phyloP scores from a whole-genome alignment of 2,113 vertebrate genomes.

The Embiotoca jacksoni region DNA sequence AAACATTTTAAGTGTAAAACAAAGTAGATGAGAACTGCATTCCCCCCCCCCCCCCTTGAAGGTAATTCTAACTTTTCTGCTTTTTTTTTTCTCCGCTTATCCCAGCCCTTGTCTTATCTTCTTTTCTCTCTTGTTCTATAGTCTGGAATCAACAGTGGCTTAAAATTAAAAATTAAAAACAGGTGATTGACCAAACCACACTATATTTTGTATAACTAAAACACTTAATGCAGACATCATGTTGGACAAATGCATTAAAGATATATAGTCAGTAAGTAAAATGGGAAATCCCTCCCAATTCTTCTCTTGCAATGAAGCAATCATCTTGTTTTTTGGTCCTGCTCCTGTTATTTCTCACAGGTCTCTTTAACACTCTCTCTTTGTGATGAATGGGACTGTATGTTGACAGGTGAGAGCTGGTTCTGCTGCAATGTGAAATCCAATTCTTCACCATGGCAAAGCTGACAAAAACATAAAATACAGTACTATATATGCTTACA shows the following conservation, averaged over 20 bases:
- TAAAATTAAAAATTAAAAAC: slow-evolving; percentile 12
- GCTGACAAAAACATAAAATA: slow-evolving; percentile 40
- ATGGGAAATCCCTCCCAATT: neutral
- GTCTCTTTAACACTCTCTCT: slow-evolving; percentile 22
- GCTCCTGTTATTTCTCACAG: slow-evolving; percentile 24
- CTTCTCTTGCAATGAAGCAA: slow-evolving; percentile 19
- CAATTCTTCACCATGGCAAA: slow-evolving; percentile 45
- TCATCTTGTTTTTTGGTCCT: slow-evolving; percentile 20
- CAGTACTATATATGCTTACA: slow-evolving; percentile 8
- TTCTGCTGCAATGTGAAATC: slow-evolving; percentile 53
- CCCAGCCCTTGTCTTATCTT: neutral
- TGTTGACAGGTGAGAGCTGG: slow-evolving; percentile 51
- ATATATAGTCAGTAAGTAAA: neutral
- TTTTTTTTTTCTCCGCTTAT: neutral
- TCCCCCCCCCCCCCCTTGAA: neutral
- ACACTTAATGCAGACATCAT: neutral
- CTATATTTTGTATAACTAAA: neutral
- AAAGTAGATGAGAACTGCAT: too few relatives aligned
- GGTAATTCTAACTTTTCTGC: neutral
- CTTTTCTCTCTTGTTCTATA: slow-evolving; percentile 2
- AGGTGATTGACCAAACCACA: neutral
- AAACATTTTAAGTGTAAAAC: too few relatives aligned
- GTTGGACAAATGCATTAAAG: neutral
- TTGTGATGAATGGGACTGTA: slow-evolving; percentile 46
- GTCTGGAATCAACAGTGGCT: slow-evolving; percentile 1